phyloP scores from a whole-genome alignment of 2,797 vertebrate species.

The Australoheros facetus region DNA sequence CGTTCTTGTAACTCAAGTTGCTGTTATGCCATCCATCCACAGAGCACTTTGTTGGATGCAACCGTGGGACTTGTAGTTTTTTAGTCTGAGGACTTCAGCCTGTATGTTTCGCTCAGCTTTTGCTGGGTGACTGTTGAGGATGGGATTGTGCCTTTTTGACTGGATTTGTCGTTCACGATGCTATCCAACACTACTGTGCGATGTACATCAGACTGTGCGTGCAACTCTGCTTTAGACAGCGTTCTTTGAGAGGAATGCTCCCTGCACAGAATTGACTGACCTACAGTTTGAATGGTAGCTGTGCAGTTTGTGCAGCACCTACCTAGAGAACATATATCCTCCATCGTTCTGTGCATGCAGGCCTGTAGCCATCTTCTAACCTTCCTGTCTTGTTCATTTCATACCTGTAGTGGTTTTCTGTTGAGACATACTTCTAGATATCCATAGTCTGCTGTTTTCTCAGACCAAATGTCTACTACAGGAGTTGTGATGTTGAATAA shows the following conservation, averaged over 20 bases:
- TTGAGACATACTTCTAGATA: slow-evolving; percentile 71
- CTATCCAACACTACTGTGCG: slow-evolving; percentile 65
- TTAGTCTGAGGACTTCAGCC: slow-evolving; percentile 65
- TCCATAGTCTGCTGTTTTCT: slow-evolving; percentile 75
- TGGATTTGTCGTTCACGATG: slow-evolving; percentile 68
- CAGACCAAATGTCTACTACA: slow-evolving; percentile 77
- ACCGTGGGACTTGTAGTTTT: slow-evolving; percentile 68
- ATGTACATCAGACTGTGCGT: slow-evolving; percentile 58
- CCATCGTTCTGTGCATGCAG: slow-evolving; percentile 78
- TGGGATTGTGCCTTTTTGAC: slow-evolving; percentile 79
- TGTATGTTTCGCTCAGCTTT: slow-evolving; percentile 62
- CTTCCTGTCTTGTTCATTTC: slow-evolving; percentile 73
- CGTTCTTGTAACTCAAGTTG: slow-evolving; percentile 67
- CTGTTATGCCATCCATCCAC: slow-evolving; percentile 72
- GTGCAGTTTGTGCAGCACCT: slow-evolving; percentile 70
- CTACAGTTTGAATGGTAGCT: slow-evolving; percentile 57
- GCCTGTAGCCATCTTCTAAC: slow-evolving; percentile 78
- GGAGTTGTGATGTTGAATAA: slow-evolving; percentile 82
- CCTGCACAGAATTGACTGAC: slow-evolving; percentile 59
- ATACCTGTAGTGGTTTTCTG: slow-evolving; percentile 76
- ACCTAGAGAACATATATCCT: slow-evolving; percentile 64
- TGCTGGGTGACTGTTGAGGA: slow-evolving; percentile 74
- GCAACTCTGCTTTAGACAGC: slow-evolving; percentile 57
- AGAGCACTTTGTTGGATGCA: slow-evolving; percentile 72
- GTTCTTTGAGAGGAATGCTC: slow-evolving; percentile 47